Conservation (phyloP, 2,888 invertebrate species). For the Neoascia interrupta region DNA sequence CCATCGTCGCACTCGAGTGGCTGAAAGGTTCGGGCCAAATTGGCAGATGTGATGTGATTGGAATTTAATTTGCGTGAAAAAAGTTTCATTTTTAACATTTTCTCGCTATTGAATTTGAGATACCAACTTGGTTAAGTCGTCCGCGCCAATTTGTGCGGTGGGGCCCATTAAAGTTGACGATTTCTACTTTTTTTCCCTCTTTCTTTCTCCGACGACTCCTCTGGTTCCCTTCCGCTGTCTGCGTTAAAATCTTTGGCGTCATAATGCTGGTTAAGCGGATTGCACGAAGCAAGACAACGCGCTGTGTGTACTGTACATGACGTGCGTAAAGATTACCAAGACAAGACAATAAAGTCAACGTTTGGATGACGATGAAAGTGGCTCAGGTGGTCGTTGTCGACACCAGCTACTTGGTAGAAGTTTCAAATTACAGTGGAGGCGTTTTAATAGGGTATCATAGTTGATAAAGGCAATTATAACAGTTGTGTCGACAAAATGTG, state of each 20-base stretch:
- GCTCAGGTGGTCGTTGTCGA: too few species aligned
- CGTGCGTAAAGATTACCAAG: slow-evolving; percentile 47
- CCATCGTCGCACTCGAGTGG: slow-evolving; percentile 6
- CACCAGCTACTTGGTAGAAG: too few species aligned
- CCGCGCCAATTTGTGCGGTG: slow-evolving; percentile 53
- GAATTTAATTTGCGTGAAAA: slow-evolving; percentile 64
- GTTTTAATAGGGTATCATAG: too few species aligned
- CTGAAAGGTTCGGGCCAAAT: slow-evolving; percentile 52
- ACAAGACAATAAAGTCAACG: slow-evolving; percentile 38
- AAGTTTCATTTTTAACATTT: slow-evolving; percentile 60
- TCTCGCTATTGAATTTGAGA: slow-evolving; percentile 43
- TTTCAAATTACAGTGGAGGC: background rate
- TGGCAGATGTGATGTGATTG: slow-evolving; percentile 63
- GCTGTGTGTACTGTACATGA: slow-evolving; percentile 40
- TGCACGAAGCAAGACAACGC: too few species aligned
- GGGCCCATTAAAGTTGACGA: slow-evolving; percentile 47
- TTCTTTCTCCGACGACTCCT: too few species aligned
- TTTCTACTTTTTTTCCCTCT: slow-evolving; percentile 62
- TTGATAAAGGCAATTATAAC: too few species aligned
- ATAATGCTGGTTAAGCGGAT: too few species aligned
- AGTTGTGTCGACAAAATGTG: too few species aligned
- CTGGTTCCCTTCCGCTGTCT: too few species aligned
- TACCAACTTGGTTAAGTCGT: slow-evolving; percentile 56
- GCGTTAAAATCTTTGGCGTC: too few species aligned
- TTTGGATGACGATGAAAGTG: slow-evolving; percentile 59